phyloP scores from a whole-genome alignment of 2,888 invertebrate genomes.

The Philonicus albiceps region DNA sequence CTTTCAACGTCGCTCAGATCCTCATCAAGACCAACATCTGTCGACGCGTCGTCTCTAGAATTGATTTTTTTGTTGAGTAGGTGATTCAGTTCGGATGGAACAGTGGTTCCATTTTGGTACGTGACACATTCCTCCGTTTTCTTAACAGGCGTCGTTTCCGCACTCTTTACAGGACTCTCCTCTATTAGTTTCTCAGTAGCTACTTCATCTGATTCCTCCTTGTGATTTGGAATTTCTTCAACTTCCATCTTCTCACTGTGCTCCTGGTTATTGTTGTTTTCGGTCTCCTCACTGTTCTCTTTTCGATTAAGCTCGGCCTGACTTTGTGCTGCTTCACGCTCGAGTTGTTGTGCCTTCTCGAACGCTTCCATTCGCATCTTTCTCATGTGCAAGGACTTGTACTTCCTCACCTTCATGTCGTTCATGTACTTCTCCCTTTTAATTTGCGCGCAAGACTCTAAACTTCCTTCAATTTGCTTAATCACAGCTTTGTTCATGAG shows the following conservation, averaged over 20 bases:
- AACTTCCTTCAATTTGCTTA: conserved; percentile 85
- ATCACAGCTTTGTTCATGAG: conserved; percentile 91
- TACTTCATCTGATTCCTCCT: conserved; percentile 45
- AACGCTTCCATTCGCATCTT: conserved; percentile 79
- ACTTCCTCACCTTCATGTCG: conserved; percentile 93
- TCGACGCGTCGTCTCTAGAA: conserved; percentile 55
- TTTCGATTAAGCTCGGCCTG: conserved; percentile 54
- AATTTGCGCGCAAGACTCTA: conserved; percentile 86
- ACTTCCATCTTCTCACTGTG: conserved; percentile 45
- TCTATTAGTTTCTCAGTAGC: conserved; percentile 17
- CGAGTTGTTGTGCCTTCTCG: conserved; percentile 66
- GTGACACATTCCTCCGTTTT: conserved; percentile 40
- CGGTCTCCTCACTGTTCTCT: conserved; percentile 56
- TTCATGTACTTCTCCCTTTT: conserved; percentile 91
- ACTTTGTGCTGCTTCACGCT: conserved; percentile 59
- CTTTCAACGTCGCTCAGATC: conserved; percentile 86
- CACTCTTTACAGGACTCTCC: conserved; percentile 47
- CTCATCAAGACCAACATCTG: conserved; percentile 67
- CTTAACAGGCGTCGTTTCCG: conserved; percentile 45
- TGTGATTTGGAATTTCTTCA: conserved; percentile 41
- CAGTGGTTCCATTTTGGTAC: conserved; percentile 47
- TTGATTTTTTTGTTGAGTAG: conserved; percentile 56
- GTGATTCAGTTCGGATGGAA: conserved; percentile 54
- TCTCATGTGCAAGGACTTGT: conserved; percentile 73
- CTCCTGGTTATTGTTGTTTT: conserved; percentile 34